Evolutionary conservation across 2,888 invertebrate species (phyloP).

Genomic region (Tachina grossa): DNA sequence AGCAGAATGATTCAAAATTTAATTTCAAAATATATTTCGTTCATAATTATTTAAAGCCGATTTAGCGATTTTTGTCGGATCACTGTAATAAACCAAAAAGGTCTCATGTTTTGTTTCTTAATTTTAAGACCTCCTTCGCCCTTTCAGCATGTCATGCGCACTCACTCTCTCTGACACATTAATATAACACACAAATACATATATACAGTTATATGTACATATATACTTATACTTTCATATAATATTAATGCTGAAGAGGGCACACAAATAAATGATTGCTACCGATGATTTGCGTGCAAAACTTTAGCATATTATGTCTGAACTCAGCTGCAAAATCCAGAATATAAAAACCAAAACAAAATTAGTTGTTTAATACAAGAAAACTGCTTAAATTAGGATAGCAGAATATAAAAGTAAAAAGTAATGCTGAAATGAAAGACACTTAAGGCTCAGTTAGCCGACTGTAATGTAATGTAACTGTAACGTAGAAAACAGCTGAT

Average conservation of each 20-base stretch:
- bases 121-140: conserved; percentile 13
- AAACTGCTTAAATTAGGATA: conserved; percentile 31
- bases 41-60: background rate
- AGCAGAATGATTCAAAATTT: background rate
- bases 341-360: background rate
- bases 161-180: conserved; percentile 20
- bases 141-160: conserved; percentile 59
- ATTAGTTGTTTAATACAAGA: conserved; percentile 4
- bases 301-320: conserved; percentile 43
- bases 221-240: background rate
- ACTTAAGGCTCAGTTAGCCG: too few relatives aligned
- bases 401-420: background rate
- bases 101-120: background rate
- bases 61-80: background rate
- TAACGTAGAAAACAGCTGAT: too few relatives aligned
- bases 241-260: conserved; percentile 3
- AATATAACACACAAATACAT: conserved; percentile 25
- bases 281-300: conserved; percentile 12
- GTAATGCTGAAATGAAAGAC: background rate
- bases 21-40: conserved; percentile 16
- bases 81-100: too few relatives aligned
- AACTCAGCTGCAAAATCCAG: conserved; percentile 10
- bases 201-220: background rate
- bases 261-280: conserved; percentile 24
- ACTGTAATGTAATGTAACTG: too few relatives aligned